Evolutionary conservation across 2,888 invertebrate species (phyloP).

Genomic region (Fragum sueziense): DNA sequence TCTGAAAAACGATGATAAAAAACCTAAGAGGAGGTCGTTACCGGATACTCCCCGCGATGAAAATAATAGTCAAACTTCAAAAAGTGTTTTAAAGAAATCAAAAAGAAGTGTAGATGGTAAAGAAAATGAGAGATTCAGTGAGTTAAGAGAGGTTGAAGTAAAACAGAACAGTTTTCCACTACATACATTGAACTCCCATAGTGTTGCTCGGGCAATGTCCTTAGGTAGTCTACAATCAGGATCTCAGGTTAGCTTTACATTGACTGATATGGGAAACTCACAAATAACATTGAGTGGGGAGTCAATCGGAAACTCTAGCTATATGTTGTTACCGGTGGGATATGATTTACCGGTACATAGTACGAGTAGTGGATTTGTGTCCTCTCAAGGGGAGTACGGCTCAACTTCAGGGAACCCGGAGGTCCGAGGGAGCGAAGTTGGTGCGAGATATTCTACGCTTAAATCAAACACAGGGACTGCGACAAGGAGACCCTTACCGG

Average conservation of each 20-base stretch:
- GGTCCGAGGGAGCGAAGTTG: background rate
- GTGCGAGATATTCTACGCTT: background rate
- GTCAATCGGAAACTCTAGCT: background rate
- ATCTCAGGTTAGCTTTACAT: constrained; percentile 7
- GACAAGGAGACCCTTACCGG: constrained; percentile 39
- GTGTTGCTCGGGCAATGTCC: constrained; percentile 12
- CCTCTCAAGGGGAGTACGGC: background rate
- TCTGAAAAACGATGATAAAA: background rate
- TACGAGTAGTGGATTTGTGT: constrained; percentile 2
- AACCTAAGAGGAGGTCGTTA: background rate
- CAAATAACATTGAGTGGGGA: background rate
- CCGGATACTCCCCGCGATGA: background rate
- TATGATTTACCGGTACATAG: background rate
- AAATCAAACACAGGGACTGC: background rate
- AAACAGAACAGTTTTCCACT: constrained; percentile 36
- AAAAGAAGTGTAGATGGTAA: constrained; percentile 16
- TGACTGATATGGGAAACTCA: constrained; percentile 4
- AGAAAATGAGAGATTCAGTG: constrained; percentile 20
- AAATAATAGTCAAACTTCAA: background rate
- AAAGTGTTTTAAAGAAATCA: background rate
- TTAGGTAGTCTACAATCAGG: constrained; percentile 12
- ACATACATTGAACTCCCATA: constrained; percentile 20
- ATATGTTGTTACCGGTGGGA: background rate
- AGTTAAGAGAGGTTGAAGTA: constrained; percentile 40
- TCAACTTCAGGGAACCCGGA: background rate